Percentiles rank a stretch among this genome's conserved stretches.
phyloP scores from a whole-genome alignment of 2,888 invertebrate species.

The Pterostichus madidus region DNA sequence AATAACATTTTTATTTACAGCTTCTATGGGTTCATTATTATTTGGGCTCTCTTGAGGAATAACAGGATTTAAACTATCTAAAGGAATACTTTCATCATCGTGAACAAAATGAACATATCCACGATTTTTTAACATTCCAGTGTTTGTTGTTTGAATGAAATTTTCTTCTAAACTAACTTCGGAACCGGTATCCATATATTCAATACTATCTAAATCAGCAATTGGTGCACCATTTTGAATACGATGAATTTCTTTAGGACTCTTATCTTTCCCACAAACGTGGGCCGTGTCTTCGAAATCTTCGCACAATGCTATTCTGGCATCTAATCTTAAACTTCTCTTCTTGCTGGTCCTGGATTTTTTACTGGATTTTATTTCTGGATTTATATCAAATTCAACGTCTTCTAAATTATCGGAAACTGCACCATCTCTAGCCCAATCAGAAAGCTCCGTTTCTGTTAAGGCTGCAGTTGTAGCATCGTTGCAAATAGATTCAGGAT shows the following conservation, averaged over 20 bases:
- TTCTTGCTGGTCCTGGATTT: constrained; percentile 68
- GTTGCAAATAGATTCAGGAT: constrained; percentile 80
- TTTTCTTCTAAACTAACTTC: constrained; percentile 86
- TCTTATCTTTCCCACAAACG: constrained; percentile 73
- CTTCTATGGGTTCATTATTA: constrained; percentile 68
- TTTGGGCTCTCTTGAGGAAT: constrained; percentile 70
- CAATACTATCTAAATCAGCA: constrained; percentile 87
- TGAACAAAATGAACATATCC: constrained; percentile 85
- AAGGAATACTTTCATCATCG: constrained; percentile 74
- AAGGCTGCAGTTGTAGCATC: constrained; percentile 86
- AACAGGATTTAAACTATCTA: constrained; percentile 75
- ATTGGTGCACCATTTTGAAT: constrained; percentile 73
- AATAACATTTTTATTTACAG: constrained; percentile 76
- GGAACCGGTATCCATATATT: constrained; percentile 92
- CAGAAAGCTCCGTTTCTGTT: constrained; percentile 93
- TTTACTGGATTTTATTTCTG: constrained; percentile 74
- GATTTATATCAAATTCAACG: constrained; percentile 81
- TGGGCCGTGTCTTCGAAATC: constrained; percentile 75
- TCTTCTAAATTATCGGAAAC: constrained; percentile 88
- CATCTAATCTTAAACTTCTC: constrained; percentile 60
- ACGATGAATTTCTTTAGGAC: constrained; percentile 66
- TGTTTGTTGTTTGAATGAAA: constrained; percentile 79
- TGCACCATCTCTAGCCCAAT: constrained; percentile 91
- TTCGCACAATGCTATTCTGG: constrained; percentile 74
- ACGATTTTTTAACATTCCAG: constrained; percentile 80